These are phyloP conservation scores for Brachycybe producta DNA, from an alignment of 2,888 invertebrate species.

Conservation along the genomic window DNA sequence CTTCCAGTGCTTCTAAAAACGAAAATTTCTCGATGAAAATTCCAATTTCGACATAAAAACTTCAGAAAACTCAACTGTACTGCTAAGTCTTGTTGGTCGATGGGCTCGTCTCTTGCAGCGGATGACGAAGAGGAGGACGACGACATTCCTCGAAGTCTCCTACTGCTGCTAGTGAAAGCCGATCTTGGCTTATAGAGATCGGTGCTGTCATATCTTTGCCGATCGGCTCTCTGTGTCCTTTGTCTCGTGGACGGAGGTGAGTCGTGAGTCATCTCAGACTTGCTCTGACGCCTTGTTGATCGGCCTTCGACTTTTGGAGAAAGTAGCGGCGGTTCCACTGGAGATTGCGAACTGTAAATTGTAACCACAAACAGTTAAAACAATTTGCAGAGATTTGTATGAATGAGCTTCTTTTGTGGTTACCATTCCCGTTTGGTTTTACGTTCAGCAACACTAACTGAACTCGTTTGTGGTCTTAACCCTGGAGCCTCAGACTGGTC, in stretches of 20 bases:
- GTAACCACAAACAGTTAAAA: too few relatives aligned
- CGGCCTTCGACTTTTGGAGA: not conserved
- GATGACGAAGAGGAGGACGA: not conserved
- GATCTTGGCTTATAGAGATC: constrained; percentile 59
- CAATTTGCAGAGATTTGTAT: too few relatives aligned
- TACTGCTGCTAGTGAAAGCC: constrained; percentile 10
- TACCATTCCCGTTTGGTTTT: too few relatives aligned
- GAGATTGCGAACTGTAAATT: not conserved
- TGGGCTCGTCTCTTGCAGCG: not conserved
- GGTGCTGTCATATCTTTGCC: constrained; percentile 51
- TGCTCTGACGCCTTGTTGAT: too few relatives aligned
- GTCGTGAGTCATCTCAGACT: not conserved
- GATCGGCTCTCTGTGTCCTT: constrained; percentile 17
- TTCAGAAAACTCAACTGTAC: too few relatives aligned
- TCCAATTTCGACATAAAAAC: too few relatives aligned
- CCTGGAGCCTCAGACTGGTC: too few relatives aligned
- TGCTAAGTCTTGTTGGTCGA: not conserved
- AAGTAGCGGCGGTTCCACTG: not conserved
- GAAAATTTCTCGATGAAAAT: too few relatives aligned
- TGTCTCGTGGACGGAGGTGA: constrained; percentile 18
- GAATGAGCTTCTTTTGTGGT: not conserved
- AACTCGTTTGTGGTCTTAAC: too few relatives aligned
- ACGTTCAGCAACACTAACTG: too few relatives aligned
- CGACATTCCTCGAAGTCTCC: constrained; percentile 5
- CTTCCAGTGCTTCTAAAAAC: too few relatives aligned